Evolutionary conservation across 2,888 invertebrate species (phyloP), one percentile per base, ranked within the genome.

Genomic region (Meta bourneti): DNA sequence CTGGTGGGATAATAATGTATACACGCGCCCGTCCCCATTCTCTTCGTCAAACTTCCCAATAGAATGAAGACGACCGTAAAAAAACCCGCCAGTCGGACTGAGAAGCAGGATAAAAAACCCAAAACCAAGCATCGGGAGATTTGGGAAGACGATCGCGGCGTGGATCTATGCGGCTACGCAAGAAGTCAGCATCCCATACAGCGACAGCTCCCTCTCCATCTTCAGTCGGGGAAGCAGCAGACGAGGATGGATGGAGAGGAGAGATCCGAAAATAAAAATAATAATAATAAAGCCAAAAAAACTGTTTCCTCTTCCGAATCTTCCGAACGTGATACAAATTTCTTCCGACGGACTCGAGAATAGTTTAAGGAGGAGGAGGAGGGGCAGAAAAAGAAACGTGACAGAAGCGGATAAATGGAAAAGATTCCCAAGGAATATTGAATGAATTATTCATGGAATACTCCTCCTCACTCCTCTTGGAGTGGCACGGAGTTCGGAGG

Each of bases 351-450:
- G 82, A 81, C 87, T 90, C 82, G 77, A 82, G 75, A 16, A 79
- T 71, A 61, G 86, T 51, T 84, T 52, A 69, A 77, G 82, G 70
- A 71, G 61, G 71, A 83, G 71, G 71, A 72, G 71, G 82, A n/a
- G 51, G 86, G 13, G 5, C 16, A 5, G 70, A 78, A 52, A 87
- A 80, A 90, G 86, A 91, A 91, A 87, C 87, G 91, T 91, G 91
- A 91, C 91, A 91, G 91, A 82, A 91, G 83, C 79, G 91, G 91
- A 91, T 91, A 91, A 91, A 91, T 91, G 91, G 91, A 91, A 91
- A 87, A 91, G 91, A 91, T 91, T 91, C 91, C 91, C 69, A 52
- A 87, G 87, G 87, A 91, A 91, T 91, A 91, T 91, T 91, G 91
- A 91, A 91, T 91, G 91, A 91, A 91, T 91, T 87, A 91, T 91